Base-by-base conservation (phyloP, 2,113 vertebrate species). In the Hemicordylus capensis region DNA sequence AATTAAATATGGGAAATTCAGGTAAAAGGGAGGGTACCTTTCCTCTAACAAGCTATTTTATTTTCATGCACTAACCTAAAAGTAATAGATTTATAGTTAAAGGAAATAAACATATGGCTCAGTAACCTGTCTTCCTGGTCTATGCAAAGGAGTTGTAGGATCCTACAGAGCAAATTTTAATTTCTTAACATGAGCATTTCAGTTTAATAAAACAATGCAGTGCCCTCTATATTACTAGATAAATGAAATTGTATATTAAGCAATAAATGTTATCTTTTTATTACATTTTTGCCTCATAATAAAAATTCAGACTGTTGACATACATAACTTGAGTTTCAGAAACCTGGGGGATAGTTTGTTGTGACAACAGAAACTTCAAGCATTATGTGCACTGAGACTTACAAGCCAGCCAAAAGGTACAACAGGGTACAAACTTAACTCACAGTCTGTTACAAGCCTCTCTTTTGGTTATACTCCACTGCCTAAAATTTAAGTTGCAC, bases 301-400 rank as follows among this genome's bases (percentile, higher is more conserved):
- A 92, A 86, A 93, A 93, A 93, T 92, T 87, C 0, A 0, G 76
- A 93, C 81, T 90, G 15, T 73, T 92, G 86, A 84, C 88, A 73
- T 90, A 86, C 88, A 94, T 88, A 87, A 80, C n/a, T 69, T 78
- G 39, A 78, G 48, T 80, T 91, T 83, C 80, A 80, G 92, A 85
- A 83, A 89, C 8, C 2, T 46, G 56, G 28, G 79, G 83, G 9
- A 83, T 54, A 80, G 74, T 61, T 63, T 93, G 91, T 93, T 96
- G 92, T 90, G 92, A 93, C 91, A 96, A 95, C 92, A 94, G 4
- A 24, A 26, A 86, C 67, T 86, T 81, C 11, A 86, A 88, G 76
- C 87, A 90, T 89, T 89, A 91, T 91, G 90, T 94, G 89, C 80
- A 77, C 80, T 84, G 87, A 89, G 83, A 88, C 72, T 88, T 94